These are phyloP conservation scores for Stercorarius parasiticus DNA, from an alignment of 2,113 vertebrate genomes.

Conservation along the genomic window DNA sequence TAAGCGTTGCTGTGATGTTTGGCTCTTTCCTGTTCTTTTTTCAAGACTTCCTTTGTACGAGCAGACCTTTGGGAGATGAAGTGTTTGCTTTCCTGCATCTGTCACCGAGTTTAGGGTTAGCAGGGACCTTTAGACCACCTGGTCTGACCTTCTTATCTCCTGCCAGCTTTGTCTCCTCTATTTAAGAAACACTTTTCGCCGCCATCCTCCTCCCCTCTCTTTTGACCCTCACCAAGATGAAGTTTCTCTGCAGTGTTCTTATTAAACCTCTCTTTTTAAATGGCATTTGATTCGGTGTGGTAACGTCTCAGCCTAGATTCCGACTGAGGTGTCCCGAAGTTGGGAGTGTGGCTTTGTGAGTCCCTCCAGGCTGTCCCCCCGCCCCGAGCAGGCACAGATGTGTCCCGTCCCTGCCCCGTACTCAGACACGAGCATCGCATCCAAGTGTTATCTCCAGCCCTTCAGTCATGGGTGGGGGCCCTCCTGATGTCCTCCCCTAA, in stretches of 20 bases:
- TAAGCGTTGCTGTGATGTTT: not conserved
- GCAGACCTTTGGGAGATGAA: conserved; percentile 14
- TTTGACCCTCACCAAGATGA: not conserved
- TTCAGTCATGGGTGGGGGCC: not conserved
- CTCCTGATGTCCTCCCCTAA: not conserved
- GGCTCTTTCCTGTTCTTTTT: not conserved
- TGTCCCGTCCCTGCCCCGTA: not conserved
- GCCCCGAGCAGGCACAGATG: not conserved
- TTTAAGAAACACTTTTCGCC: not conserved
- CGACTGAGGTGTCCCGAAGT: not conserved
- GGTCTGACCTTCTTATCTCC: conserved; percentile 37
- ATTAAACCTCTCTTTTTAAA: not conserved
- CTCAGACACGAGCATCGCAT: not conserved
- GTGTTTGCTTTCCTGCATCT: conserved; percentile 47
- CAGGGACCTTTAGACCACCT: conserved; percentile 40
- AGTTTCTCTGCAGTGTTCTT: not conserved
- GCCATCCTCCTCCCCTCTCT: not conserved
- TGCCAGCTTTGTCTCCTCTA: conserved; percentile 1
- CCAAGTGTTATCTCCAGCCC: not conserved
- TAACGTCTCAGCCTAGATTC: not conserved
- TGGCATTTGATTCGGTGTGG: not conserved
- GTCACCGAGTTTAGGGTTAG: conserved; percentile 7
- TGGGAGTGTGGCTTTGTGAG: not conserved
- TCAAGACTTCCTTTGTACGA: conserved; percentile 4
- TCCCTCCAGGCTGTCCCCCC: not conserved